phyloP scores from a whole-genome alignment of 2,888 invertebrate species.

The Melanophora roralis region DNA sequence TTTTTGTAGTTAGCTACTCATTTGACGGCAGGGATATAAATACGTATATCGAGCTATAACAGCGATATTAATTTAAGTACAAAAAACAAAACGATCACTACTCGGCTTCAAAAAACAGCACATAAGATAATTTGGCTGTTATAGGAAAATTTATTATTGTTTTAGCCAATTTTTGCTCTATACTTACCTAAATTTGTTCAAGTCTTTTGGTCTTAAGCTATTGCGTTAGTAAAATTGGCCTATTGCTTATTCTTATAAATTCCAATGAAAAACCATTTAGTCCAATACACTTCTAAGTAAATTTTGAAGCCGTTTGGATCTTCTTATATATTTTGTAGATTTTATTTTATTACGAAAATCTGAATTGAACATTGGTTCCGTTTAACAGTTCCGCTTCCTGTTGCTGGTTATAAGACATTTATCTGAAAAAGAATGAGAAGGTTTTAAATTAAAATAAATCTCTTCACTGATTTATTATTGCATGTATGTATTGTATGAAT shows the following conservation, averaged over 20 bases:
- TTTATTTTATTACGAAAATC: conserved; percentile 51
- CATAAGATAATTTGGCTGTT: too few relatives aligned
- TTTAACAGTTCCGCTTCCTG: conserved; percentile 14
- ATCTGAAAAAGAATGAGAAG: conserved; percentile 28
- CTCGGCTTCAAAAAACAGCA: too few relatives aligned
- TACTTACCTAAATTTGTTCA: conserved; percentile 56
- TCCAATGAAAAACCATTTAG: conserved; percentile 36
- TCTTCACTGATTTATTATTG: too few relatives aligned
- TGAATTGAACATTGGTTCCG: conserved; percentile 46
- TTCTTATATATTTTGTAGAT: conserved; percentile 49
- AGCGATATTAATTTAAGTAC: too few relatives aligned
- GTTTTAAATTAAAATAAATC: too few relatives aligned
- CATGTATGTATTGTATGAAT: too few relatives aligned
- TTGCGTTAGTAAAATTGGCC: conserved; percentile 34
- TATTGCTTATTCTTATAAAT: conserved; percentile 55
- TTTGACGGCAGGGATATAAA: too few relatives aligned
- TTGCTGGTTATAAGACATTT: conserved; percentile 44
- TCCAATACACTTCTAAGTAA: conserved; percentile 12
- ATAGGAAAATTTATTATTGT: too few relatives aligned
- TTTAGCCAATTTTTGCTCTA: neutral
- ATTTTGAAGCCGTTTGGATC: conserved; percentile 54
- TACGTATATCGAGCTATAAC: too few relatives aligned
- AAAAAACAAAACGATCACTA: too few relatives aligned
- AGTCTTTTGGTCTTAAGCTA: conserved; percentile 60
- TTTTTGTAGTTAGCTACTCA: too few relatives aligned